phyloP scores from a whole-genome alignment of 2,113 vertebrate genomes.

The Scomber colias region DNA sequence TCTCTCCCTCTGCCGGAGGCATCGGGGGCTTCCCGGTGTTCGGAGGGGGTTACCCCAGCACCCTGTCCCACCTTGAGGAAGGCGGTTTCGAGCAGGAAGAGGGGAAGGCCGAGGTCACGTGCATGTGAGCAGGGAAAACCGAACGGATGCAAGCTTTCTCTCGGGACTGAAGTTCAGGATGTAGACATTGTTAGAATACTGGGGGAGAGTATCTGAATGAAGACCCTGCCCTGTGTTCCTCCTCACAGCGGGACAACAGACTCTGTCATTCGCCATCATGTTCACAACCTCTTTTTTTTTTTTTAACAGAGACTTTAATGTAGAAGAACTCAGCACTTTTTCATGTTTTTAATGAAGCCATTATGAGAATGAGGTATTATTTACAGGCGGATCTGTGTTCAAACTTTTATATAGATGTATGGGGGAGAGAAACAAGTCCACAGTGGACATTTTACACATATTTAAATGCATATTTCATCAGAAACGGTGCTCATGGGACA shows the following conservation, averaged over 20 bases:
- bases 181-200: not conserved
- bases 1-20: slow-evolving; percentile 67
- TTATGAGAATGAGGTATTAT: slow-evolving; percentile 41
- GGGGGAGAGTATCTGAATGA: not conserved
- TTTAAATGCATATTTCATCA: not conserved
- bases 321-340: slow-evolving; percentile 67
- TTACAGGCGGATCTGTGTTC: not conserved
- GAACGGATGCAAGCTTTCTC: not conserved
- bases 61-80: slow-evolving; percentile 91
- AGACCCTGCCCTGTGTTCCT: too few relatives aligned
- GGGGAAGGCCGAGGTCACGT: slow-evolving; percentile 95
- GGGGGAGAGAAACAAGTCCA: not conserved
- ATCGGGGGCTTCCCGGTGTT: slow-evolving; percentile 87
- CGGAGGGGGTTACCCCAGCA: slow-evolving; percentile 84
- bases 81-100: slow-evolving; percentile 94
- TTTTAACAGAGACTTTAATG: slow-evolving; percentile 20
- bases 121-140: slow-evolving; percentile 85
- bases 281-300: not conserved
- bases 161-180: not conserved
- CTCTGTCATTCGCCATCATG: not conserved
- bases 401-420: not conserved
- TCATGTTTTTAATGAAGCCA: slow-evolving; percentile 69
- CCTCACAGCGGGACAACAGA: not conserved
- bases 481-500: slow-evolving; percentile 19
- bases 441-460: not conserved